These are phyloP conservation scores for Maconellicoccus hirsutus DNA, from an alignment of 1,140 invertebrate genomes.

Conservation along the genomic window DNA sequence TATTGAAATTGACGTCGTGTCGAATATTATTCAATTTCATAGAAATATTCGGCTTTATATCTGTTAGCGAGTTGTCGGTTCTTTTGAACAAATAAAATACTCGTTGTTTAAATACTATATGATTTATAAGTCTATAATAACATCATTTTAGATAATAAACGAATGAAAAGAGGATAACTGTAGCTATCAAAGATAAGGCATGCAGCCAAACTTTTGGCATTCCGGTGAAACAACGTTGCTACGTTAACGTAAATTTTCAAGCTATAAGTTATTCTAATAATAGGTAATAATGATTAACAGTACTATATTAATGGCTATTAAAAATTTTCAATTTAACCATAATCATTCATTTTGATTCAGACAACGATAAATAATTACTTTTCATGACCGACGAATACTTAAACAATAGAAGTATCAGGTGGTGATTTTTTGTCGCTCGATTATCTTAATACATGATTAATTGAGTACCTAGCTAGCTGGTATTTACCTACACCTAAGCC, in stretches of 20 bases:
- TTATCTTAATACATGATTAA: too few relatives aligned
- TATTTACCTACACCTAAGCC: too few relatives aligned
- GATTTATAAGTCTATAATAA: conserved; percentile 10
- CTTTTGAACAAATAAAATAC: conserved; percentile 5
- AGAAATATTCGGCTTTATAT: neutral
- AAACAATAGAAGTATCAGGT: too few relatives aligned
- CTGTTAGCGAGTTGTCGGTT: neutral
- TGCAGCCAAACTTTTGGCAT: neutral
- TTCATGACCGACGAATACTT: too few relatives aligned
- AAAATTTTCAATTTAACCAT: conserved; percentile 4
- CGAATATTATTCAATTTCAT: neutral
- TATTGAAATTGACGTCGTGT: neutral
- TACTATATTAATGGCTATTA: neutral
- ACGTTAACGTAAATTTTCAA: neutral
- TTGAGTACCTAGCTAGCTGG: too few relatives aligned
- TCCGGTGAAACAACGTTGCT: conserved; percentile 7
- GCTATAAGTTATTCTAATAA: neutral
- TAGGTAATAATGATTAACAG: neutral
- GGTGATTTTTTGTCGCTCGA: too few relatives aligned
- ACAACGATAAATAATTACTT: too few relatives aligned
- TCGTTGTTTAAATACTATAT: conserved; percentile 5
- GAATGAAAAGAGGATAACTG: neutral
- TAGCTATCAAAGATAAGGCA: conserved; percentile 1
- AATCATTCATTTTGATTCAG: neutral
- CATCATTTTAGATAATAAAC: neutral